Evolutionary conservation across 2,113 vertebrate genomes (phyloP).

Genomic region (Micronycteris hirsuta): DNA sequence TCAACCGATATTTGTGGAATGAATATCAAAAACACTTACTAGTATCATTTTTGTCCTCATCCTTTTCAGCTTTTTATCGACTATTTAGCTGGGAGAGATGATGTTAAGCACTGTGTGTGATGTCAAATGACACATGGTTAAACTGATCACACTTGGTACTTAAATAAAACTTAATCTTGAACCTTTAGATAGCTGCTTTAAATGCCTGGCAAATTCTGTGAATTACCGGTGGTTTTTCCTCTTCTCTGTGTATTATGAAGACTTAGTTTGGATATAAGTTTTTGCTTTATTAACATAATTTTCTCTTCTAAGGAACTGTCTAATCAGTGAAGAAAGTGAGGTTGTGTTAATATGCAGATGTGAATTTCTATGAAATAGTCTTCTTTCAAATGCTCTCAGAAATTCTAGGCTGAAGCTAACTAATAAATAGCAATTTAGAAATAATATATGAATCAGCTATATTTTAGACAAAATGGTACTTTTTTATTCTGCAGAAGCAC

Average conservation of each 20-base stretch:
- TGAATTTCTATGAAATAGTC: not conserved
- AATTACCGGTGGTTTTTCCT: not conserved
- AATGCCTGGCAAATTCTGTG: not conserved
- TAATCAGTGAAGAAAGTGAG: not conserved
- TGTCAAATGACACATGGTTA: not conserved
- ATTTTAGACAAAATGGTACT: not conserved
- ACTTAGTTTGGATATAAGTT: not conserved
- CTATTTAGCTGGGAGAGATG: not conserved
- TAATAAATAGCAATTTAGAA: not conserved
- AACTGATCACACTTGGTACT: not conserved
- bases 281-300: conserved; percentile 13
- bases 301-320: not conserved
- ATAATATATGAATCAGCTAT: not conserved
- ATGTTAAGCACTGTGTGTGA: not conserved
- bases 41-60: not conserved
- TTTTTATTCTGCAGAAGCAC: not conserved
- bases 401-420: not conserved
- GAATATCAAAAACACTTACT: not conserved
- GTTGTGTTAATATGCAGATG: not conserved
- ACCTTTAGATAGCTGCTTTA: not conserved
- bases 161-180: not conserved
- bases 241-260: not conserved
- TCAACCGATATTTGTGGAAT: not conserved
- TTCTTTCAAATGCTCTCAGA: conserved; percentile 17
- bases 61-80: not conserved